Conservation (phyloP, 2,888 invertebrate genomes). For the Scaptomyza tumidula region DNA sequence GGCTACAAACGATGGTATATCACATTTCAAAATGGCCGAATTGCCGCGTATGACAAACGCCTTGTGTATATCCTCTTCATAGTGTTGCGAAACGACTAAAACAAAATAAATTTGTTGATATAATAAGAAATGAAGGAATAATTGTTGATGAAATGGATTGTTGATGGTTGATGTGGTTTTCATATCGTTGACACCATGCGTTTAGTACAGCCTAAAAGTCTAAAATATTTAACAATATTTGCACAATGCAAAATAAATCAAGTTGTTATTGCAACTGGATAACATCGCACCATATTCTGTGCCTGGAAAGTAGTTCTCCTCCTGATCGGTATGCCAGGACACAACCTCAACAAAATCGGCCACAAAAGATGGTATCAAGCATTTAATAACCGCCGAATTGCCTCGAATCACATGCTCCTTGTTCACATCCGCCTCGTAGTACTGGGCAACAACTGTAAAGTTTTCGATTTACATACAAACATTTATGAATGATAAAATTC, state of each 20-base stretch:
- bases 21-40: conserved; percentile 94
- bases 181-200: conserved; percentile 56
- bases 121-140: conserved; percentile 30
- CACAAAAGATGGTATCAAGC: conserved; percentile 96
- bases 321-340: conserved; percentile 92
- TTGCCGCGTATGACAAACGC: conserved; percentile 96
- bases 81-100: conserved; percentile 94
- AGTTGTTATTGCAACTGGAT: conserved; percentile 6
- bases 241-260: conserved; percentile 17
- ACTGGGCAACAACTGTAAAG: conserved; percentile 92
- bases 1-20: conserved; percentile 95
- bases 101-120: conserved; percentile 26
- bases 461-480: background rate
- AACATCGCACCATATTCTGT: conserved; percentile 84
- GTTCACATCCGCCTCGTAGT: conserved; percentile 95
- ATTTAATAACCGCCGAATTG: conserved; percentile 94
- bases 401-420: conserved; percentile 95
- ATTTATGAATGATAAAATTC: conserved; percentile 37
- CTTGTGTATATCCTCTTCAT: conserved; percentile 96
- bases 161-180: conserved; percentile 19
- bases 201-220: conserved; percentile 59
- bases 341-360: conserved; percentile 95
- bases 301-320: conserved; percentile 84
- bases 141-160: conserved; percentile 19
- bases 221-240: conserved; percentile 32